Evolutionary conservation across 2,113 vertebrate species (phyloP).

Genomic region (Phylloscopus whistleri): DNA sequence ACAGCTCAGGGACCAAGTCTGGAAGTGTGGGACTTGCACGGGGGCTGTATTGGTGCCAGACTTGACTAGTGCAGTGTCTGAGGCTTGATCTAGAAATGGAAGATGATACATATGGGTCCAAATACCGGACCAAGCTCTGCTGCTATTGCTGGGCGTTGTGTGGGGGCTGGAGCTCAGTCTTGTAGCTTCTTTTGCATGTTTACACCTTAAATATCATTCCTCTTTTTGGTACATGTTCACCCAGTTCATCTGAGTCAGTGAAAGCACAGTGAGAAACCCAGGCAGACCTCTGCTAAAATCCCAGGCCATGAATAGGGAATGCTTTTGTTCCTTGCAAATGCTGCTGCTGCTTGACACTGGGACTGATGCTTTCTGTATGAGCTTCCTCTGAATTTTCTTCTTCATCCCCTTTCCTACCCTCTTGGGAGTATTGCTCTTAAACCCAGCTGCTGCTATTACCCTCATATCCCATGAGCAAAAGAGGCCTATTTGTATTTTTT

Average conservation of each 20-base stretch:
- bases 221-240: background rate
- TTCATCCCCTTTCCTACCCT: background rate
- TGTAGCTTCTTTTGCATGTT: background rate
- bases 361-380: background rate
- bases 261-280: background rate
- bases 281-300: background rate
- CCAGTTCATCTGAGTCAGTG: background rate
- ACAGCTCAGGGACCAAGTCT: background rate
- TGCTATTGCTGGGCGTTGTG: background rate
- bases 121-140: background rate
- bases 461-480: background rate
- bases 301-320: background rate
- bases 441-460: background rate
- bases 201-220: background rate
- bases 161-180: background rate
- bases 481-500: background rate
- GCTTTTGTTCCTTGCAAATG: background rate
- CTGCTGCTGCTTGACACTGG: background rate
- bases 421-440: background rate
- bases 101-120: background rate
- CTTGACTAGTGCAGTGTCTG: background rate
- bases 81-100: background rate
- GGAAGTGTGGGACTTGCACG: background rate
- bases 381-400: background rate
- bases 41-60: background rate